Evolutionary conservation across 2,888 invertebrate genomes (phyloP), one percentile per base, ranked within the genome.

Genomic region (Amitus sp.): DNA sequence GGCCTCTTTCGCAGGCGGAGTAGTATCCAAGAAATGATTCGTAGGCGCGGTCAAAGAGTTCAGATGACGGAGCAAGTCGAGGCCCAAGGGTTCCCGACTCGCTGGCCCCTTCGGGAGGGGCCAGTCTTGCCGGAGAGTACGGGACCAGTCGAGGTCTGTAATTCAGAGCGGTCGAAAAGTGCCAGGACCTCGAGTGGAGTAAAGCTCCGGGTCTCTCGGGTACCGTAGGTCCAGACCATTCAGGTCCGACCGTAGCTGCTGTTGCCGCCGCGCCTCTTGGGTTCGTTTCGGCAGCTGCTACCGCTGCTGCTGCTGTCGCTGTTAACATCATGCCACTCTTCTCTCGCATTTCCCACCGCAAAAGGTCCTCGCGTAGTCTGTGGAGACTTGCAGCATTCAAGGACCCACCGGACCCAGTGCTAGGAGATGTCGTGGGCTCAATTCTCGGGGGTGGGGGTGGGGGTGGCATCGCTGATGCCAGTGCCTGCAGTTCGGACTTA

Each of bases 341-440:
- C 53, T 83, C 82, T 47, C 81, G 81, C 68, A 82, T 77, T 65
- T 82, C 81, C 82, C 82, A 81, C 20, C 81, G 72, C 15, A 82
- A 63, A 9, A 82, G 66, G 59, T 82, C 80, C 51, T 82, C 80
- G 13, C 79, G 77, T 1, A 82, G 67, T 6, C 82, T 74, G 50
- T 79, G 79, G 2, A 81, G 74, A 53, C 80, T 82, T 3, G 80
- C 78, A 0, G 80, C 73, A 43, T 74, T 80, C 2, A 75, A 67
- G 27, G 73, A 74, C 28, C 72, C 70, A 52, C 62, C 62, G 79
- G 83, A 76, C 80, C 83, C 33, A 82, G 70, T 34, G 34, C 66
- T 49, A 37, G 72, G 20, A 43, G 67, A 54, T 43, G 71, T 61
- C 18, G 73, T 47, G 59, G 72, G 66, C 30, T 70, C 71, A 17